These are phyloP conservation scores for Urechis unicinctus DNA, from an alignment of 2,888 invertebrate genomes.

Conservation along the genomic window DNA sequence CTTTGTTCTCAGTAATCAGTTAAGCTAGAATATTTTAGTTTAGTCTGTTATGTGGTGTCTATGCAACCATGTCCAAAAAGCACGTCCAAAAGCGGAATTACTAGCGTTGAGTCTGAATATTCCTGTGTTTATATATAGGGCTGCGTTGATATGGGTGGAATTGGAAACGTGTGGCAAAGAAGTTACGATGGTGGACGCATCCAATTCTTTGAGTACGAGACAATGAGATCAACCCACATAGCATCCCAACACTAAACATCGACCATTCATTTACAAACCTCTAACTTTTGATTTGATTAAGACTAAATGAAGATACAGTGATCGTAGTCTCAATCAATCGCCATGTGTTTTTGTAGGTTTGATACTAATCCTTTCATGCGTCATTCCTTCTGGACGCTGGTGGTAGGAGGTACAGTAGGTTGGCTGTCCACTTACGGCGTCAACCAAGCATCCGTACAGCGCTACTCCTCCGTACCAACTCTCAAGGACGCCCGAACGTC, in stretches of 20 bases:
- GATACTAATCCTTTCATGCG: slow-evolving; percentile 32
- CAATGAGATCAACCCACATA: too few relatives aligned
- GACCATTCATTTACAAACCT: not conserved
- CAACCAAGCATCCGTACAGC: slow-evolving; percentile 37
- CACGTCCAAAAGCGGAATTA: too few relatives aligned
- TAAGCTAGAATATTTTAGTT: too few relatives aligned
- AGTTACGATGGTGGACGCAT: slow-evolving; percentile 15
- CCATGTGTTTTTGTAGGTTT: slow-evolving; percentile 29
- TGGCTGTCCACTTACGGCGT: slow-evolving; percentile 35
- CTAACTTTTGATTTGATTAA: too few relatives aligned
- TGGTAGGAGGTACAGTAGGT: slow-evolving; percentile 28
- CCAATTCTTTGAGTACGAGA: slow-evolving; percentile 3
- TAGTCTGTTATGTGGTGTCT: too few relatives aligned
- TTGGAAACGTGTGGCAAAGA: slow-evolving; percentile 18
- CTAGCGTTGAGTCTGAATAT: too few relatives aligned
- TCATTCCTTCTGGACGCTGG: slow-evolving; percentile 36
- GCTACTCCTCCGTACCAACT: slow-evolving; percentile 32
- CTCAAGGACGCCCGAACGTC: slow-evolving; percentile 27
- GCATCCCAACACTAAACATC: too few relatives aligned
- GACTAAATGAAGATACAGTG: too few relatives aligned
- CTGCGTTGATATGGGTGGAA: slow-evolving; percentile 25
- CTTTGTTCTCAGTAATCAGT: too few relatives aligned
- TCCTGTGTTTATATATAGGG: too few relatives aligned
- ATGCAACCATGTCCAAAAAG: too few relatives aligned
- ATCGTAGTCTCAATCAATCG: too few relatives aligned